Base-by-base conservation (phyloP, 2,113 vertebrate genomes). In the Tragelaphus imberbis region DNA sequence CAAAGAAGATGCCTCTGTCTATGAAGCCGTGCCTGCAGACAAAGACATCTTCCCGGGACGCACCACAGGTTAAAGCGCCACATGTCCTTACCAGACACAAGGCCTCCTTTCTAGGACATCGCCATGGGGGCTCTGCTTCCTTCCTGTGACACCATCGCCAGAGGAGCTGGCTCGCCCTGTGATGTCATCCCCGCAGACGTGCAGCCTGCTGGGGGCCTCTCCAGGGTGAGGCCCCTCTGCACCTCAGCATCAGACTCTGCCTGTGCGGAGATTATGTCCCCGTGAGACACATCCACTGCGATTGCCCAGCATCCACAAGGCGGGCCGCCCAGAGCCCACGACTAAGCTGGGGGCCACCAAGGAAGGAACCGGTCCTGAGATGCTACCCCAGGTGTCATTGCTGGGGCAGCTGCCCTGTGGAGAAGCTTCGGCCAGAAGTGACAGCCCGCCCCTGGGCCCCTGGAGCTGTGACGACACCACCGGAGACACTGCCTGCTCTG, bases 1-100 rank as follows among this genome's bases (percentile, higher is more conserved):
- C 55, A 9, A 56, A 97, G 93, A 59, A 59, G 82, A 61, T 21
- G 77, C 51, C 92, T 93, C 65, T 63, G 19, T 36, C 71, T 13
- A 1, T 16, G 75, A 75, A 14, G 87, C 56, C n/a, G 33, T 44
- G 25, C 1, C 87, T 44, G 58, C 77, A 33, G 89, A 96, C 97
- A 88, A 98, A 98, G 96, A 95, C 98, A 98, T 96, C 84, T 92
- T 61, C 84, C 75, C 14, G 28, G 89, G 90, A 84, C 58, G 28
- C 3, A 0, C 4, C 0, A 1, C 63, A 21, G 75, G 36, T 14
- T 65, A 49, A 8, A 75, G 14, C 0, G 5, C 61, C 71, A 75
- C 7, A 2, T 44, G 82, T 90, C 40, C 84, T 53, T 81, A 1
- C 19, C 10, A 23, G 16, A 53, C n/a, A 14, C 5, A 19, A 51